Conservation (phyloP, 2,113 vertebrate genomes). For the Pedetes capensis region DNA sequence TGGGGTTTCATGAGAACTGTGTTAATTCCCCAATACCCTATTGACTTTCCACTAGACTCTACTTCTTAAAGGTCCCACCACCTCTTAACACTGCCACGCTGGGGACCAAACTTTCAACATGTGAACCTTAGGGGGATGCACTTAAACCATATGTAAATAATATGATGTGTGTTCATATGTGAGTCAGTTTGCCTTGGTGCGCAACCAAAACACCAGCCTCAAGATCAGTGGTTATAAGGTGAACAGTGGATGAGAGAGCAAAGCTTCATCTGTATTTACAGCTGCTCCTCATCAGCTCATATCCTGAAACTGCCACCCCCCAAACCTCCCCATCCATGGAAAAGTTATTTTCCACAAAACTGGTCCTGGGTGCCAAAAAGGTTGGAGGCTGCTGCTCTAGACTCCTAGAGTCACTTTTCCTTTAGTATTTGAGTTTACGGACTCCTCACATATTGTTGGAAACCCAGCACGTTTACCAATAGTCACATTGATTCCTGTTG, state of each 20-base stretch:
- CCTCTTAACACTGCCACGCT: neutral
- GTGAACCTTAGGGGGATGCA: neutral
- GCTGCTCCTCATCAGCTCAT: too few relatives aligned
- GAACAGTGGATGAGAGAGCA: too few relatives aligned
- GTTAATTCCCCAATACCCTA: neutral
- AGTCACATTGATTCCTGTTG: neutral
- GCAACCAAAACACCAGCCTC: neutral
- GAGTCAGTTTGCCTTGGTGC: neutral
- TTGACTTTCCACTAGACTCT: neutral
- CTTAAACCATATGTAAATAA: neutral
- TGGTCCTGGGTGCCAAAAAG: too few relatives aligned
- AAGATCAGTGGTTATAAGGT: too few relatives aligned
- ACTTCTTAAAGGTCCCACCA: neutral
- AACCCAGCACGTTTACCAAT: neutral
- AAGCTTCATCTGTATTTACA: too few relatives aligned
- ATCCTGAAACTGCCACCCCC: too few relatives aligned
- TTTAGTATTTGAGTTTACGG: neutral
- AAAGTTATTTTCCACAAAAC: too few relatives aligned
- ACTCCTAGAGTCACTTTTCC: neutral
- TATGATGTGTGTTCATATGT: neutral
- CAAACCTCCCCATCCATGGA: too few relatives aligned
- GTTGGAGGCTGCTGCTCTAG: too few relatives aligned
- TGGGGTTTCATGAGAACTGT: neutral
- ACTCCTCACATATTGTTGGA: neutral
- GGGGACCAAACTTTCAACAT: neutral